Conservation (phyloP, 2,888 invertebrate species). For the Pseudanteris insignis region DNA sequence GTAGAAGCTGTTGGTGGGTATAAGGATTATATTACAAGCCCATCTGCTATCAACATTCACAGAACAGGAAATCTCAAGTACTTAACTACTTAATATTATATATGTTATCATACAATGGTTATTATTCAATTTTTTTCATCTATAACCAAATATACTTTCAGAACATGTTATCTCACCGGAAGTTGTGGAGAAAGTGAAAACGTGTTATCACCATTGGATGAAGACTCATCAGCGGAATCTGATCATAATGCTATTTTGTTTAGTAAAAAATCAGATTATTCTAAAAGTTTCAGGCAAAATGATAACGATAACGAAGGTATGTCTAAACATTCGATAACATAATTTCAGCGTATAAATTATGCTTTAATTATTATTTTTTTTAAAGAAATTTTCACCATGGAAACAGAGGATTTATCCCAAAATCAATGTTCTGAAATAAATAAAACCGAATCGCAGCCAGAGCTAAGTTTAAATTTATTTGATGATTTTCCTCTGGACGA, state of each 20-base stretch:
- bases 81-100: too few relatives aligned
- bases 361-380: constrained; percentile 1
- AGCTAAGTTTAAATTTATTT: constrained; percentile 67
- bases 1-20: constrained; percentile 96
- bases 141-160: constrained; percentile 20
- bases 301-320: constrained; percentile 66
- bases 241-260: constrained; percentile 62
- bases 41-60: constrained; percentile 60
- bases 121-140: too few relatives aligned
- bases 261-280: constrained; percentile 47
- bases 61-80: constrained; percentile 70
- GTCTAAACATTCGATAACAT: not conserved
- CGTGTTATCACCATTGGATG: constrained; percentile 68
- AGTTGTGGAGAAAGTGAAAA: constrained; percentile 57
- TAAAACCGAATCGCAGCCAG: constrained; percentile 59
- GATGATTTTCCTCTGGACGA: constrained; percentile 68
- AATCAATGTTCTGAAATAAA: constrained; percentile 63
- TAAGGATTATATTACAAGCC: constrained; percentile 73
- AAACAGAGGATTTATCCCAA: constrained; percentile 73
- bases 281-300: constrained; percentile 45
- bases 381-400: constrained; percentile 81
- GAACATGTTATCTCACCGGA: constrained; percentile 60
- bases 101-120: too few relatives aligned
- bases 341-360: not conserved
- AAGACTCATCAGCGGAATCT: constrained; percentile 69